Base-by-base conservation (phyloP, 1,140 invertebrate genomes). In the Streblospio benedicti region DNA sequence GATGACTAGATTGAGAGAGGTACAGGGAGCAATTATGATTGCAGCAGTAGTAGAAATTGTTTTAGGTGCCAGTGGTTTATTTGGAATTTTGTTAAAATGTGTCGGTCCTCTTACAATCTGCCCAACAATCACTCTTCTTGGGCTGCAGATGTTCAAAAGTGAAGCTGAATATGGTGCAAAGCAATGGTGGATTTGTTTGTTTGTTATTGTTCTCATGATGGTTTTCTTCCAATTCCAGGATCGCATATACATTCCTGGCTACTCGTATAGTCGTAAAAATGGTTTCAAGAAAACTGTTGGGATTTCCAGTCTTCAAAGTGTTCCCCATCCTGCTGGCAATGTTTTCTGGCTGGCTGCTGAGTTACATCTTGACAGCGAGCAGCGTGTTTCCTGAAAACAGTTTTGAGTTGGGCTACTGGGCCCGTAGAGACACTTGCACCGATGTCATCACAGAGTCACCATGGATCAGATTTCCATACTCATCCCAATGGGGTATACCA, bases 381-480 rank as follows among this genome's bases (percentile, higher is more conserved):
- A 81, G 86, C 62, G 78, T 82, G 2, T 80, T 92, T 9, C 82
- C 84, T 0, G 67, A 74, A 18, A 68, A 69, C 33, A 58, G 53
- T 30, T 58, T 52, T 2, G 25, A 53, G 2, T 64, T 60, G 1
- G 84, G 83, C 1, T 86, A 90, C 77, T 82, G 84, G 5, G 88
- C 87, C 0, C 79, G 90, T 54, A 89, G 89, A 0, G 90, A 93
- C 69, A 82, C 84, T 4, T 88, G 88, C 66, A 65, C 87, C 0
- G 81, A 84, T 59, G 88, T 90, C 52, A 75, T 92, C 16, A 76
- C 78, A 20, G 82, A 86, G 65, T 85, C 89, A 0, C 83, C 85
- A 0, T 92, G 89, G 89, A 88, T 93, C 71, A 81, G 88, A 31
- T 72, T 93, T 31, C 90, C 90, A 14, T 92, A 92, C 80, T 90